Base-by-base conservation (phyloP, 2,797 vertebrate species). In the Sebastes matsubarae region DNA sequence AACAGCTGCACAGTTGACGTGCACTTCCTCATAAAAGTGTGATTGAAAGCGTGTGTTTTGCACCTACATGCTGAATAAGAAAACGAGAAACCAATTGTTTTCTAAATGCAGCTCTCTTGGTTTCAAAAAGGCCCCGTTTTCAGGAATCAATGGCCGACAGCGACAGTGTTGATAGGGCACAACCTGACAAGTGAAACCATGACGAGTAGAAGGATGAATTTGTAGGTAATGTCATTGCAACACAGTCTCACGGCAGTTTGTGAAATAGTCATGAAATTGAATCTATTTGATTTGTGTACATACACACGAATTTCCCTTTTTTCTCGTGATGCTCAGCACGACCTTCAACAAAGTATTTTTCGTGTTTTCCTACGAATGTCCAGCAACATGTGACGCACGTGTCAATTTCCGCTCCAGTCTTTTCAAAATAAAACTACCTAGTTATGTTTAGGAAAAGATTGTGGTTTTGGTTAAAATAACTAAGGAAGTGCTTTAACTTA, bases 1-100 rank as follows among this genome's bases (percentile, higher is more conserved):
- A 90, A 84, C 93, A 93, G 94, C 93, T 95, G 93, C 87, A 88
- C 63, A 55, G 81, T 84, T n/a, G 7, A 78, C 77, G 77, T 67
- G 78, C 50, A 85, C 84, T 88, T 90, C 86, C 85, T 87, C 79
- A 66, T 52, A 60, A 66, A 83, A 71, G 32, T 69, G 63, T 24
- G 63, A 87, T 73, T 81, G 68, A 50, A 76, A 87, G 76, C 80
- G 20, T 70, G 68, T 75, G 73, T 83, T 86, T 67, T 75, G 79
- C 46, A 81, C 69, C 74, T 54, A 18, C 20, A 4, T 50, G 66
- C 42, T 64, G 36, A 84, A 83, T 52, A 59, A 76, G 52, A 82
- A 80, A 77, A 80, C 6, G 4, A 85, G 32, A 78, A 79, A 70
- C 13, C 46, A 11, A 55, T 54, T 79, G 74, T 86, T 24, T 46